phyloP scores from a whole-genome alignment of 2,797 vertebrate species.

The Triplophysa yarkandensis region DNA sequence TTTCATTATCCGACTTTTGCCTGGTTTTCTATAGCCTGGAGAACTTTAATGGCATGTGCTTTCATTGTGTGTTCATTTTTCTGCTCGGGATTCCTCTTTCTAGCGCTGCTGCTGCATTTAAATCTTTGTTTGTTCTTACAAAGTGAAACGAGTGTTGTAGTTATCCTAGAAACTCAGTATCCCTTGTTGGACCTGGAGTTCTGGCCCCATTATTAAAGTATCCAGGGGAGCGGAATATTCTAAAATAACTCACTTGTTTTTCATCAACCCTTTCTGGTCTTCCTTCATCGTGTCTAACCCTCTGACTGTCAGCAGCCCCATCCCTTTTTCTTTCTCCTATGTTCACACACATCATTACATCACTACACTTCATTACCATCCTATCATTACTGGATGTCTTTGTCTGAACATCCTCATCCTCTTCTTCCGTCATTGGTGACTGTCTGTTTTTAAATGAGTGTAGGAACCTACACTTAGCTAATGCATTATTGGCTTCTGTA shows the following conservation, averaged over 20 bases:
- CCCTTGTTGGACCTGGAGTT: constrained; percentile 22
- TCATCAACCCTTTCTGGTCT: constrained; percentile 2
- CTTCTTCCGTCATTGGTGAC: neutral
- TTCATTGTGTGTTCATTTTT: constrained; percentile 1
- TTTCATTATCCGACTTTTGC: no score
- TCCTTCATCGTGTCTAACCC: neutral
- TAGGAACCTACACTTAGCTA: neutral
- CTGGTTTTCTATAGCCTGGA: no score
- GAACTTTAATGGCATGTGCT: constrained; percentile 1
- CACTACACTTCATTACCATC: constrained; percentile 5
- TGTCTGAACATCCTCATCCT: neutral
- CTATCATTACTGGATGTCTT: neutral
- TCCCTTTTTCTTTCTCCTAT: neutral
- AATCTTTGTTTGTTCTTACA: constrained; percentile 21
- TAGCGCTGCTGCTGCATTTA: neutral
- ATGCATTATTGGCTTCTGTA: neutral
- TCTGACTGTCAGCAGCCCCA: neutral
- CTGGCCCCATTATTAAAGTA: constrained; percentile 44
- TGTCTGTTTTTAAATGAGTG: neutral
- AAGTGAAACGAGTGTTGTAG: constrained; percentile 28
- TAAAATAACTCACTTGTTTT: constrained; percentile 39
- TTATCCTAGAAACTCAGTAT: constrained; percentile 12
- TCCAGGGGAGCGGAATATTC: constrained; percentile 18
- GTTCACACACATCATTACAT: constrained; percentile 10
- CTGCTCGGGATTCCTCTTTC: neutral